These are phyloP conservation scores for Xiphophorus couchianus DNA, from an alignment of 2,113 vertebrate species.

Conservation along the genomic window DNA sequence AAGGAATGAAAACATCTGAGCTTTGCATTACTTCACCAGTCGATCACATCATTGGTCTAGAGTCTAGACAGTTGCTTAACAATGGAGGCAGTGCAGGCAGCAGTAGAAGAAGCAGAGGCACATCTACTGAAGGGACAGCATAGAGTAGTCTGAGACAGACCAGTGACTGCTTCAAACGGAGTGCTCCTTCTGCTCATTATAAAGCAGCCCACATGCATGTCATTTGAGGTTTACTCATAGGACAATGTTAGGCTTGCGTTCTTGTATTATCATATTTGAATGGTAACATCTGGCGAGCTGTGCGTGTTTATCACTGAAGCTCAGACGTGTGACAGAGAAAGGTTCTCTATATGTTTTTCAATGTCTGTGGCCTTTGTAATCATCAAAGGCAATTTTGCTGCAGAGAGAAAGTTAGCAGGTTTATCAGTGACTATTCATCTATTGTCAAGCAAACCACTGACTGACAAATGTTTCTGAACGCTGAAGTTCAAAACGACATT, in stretches of 20 bases:
- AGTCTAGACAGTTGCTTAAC: background rate
- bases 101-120: background rate
- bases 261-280: background rate
- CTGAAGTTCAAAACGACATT: background rate
- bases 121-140: background rate
- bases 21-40: background rate
- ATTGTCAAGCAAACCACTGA: background rate
- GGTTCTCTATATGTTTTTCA: background rate
- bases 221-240: background rate
- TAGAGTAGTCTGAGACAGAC: background rate
- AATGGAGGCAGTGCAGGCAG: background rate
- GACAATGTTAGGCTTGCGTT: background rate
- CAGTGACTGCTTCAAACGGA: background rate
- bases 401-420: background rate
- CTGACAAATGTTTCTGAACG: background rate
- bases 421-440: background rate
- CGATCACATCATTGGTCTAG: background rate
- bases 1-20: background rate
- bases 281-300: background rate
- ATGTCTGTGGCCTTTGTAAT: background rate
- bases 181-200: background rate
- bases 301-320: too few relatives aligned
- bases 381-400: background rate
- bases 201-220: background rate
- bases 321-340: background rate